Evolutionary conservation across 2,888 invertebrate genomes (phyloP).

Genomic region (Drosophila melanosoma): DNA sequence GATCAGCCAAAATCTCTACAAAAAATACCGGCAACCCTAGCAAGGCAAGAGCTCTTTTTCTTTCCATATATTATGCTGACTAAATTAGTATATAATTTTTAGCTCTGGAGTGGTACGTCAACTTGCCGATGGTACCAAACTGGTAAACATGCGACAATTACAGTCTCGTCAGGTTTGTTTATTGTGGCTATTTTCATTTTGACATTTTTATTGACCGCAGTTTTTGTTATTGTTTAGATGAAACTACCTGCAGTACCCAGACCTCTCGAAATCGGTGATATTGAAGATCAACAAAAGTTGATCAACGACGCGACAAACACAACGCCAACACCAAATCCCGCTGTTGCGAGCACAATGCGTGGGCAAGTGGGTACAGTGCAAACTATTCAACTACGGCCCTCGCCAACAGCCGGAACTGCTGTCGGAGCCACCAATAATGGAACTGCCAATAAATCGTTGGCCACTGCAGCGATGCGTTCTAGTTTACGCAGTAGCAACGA

Average conservation of each 20-base stretch:
- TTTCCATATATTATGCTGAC: not conserved
- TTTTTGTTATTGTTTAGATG: constrained; percentile 33
- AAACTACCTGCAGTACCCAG: constrained; percentile 57
- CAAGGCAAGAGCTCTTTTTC: constrained; percentile 66
- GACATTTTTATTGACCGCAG: not conserved
- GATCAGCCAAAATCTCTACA: constrained; percentile 80
- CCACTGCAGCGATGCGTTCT: constrained; percentile 31
- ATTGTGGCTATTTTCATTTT: not conserved
- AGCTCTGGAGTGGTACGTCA: constrained; percentile 80
- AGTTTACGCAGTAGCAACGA: constrained; percentile 40
- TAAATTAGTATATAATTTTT: not conserved
- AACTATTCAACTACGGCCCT: constrained; percentile 65
- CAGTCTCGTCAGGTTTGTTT: constrained; percentile 70
- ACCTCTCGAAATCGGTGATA: constrained; percentile 34
- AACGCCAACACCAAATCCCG: constrained; percentile 26
- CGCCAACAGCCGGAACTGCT: constrained; percentile 44
- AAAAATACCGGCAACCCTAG: constrained; percentile 78
- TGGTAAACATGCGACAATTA: constrained; percentile 72
- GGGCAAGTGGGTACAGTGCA: constrained; percentile 78
- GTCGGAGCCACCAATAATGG: constrained; percentile 54
- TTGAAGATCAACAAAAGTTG: constrained; percentile 50
- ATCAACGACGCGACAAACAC: constrained; percentile 33
- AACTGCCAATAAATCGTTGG: constrained; percentile 37
- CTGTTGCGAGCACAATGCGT: constrained; percentile 61
- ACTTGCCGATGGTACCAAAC: constrained; percentile 69